A percentile compares a stretch with the other conserved stretches of the same genome.
Conservation (phyloP, 23 tunicate species). For the Halocynthia roretzi region DNA sequence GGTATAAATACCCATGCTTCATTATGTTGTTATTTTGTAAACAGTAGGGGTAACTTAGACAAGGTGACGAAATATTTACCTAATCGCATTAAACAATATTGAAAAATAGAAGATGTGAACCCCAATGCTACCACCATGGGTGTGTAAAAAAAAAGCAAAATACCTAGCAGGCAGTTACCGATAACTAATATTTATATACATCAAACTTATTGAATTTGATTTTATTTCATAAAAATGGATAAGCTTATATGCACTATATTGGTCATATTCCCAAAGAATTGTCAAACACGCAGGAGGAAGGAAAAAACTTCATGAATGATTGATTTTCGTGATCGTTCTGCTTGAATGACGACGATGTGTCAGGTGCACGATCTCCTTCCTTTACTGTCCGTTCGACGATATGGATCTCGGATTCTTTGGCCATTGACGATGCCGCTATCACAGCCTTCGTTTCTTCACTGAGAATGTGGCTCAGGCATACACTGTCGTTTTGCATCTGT, state of each 20-base stretch:
- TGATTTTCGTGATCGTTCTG: constrained; percentile 4
- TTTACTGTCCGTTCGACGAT: not conserved
- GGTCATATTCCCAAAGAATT: constrained; percentile 1
- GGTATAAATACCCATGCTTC: no score
- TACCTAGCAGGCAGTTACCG: no score
- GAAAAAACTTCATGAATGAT: constrained; percentile 6
- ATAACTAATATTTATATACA: no score
- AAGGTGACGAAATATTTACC: no score
- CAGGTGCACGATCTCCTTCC: not conserved
- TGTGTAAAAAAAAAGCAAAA: no score
- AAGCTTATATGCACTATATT: not conserved
- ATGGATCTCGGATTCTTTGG: not conserved
- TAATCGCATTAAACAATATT: no score
- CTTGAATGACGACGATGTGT: not conserved
- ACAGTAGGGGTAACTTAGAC: no score
- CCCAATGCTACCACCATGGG: no score
- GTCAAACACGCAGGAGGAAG: constrained; percentile 17
- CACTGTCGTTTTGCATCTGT: not conserved
- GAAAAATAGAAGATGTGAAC: no score
- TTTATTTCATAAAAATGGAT: no score
- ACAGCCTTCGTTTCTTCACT: not conserved
- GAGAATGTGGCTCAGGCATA: not conserved
- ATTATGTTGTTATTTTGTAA: no score
- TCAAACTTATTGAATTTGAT: no score
- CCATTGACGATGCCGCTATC: not conserved